These are phyloP conservation scores for Ceratosolen fusciceps DNA, from an alignment of 1,140 invertebrate species.

Conservation along the genomic window DNA sequence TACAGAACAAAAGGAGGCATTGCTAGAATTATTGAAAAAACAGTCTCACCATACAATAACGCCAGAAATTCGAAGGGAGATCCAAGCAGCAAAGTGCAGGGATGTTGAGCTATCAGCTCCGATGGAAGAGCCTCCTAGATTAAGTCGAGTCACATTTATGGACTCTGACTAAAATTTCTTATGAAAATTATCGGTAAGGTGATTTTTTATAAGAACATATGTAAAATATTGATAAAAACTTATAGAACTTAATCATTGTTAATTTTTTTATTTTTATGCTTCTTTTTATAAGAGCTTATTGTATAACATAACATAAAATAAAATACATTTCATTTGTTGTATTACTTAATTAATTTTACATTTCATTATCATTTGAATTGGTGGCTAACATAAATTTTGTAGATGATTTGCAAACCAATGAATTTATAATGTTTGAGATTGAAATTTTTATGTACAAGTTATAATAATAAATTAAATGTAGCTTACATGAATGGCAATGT, in stretches of 20 bases:
- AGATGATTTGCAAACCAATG: conserved; percentile 15
- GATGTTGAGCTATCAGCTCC: conserved; percentile 76
- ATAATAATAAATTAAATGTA: conserved; percentile 36
- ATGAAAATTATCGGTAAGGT: no score
- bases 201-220: conserved; percentile 26
- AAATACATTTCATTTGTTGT: conserved; percentile 30
- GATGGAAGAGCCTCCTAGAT: conserved; percentile 50
- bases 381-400: conserved; percentile 6
- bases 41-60: conserved; percentile 89
- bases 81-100: conserved; percentile 85
- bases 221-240: conserved; percentile 26
- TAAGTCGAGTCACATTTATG: conserved; percentile 15
- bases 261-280: conserved; percentile 26
- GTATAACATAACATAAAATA: conserved; percentile 42
- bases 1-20: conserved; percentile 89
- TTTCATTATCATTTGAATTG: not conserved
- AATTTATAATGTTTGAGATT: not conserved
- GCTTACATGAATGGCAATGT: conserved; percentile 10
- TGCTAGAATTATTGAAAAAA: conserved; percentile 83
- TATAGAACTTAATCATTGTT: conserved; percentile 2
- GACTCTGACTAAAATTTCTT: not conserved
- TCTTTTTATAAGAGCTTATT: conserved; percentile 26
- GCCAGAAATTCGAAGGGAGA: conserved; percentile 86
- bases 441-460: conserved; percentile 41
- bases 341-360: conserved; percentile 21